Conservation (phyloP, 2,113 vertebrate genomes). For the Ptyas mucosa region DNA sequence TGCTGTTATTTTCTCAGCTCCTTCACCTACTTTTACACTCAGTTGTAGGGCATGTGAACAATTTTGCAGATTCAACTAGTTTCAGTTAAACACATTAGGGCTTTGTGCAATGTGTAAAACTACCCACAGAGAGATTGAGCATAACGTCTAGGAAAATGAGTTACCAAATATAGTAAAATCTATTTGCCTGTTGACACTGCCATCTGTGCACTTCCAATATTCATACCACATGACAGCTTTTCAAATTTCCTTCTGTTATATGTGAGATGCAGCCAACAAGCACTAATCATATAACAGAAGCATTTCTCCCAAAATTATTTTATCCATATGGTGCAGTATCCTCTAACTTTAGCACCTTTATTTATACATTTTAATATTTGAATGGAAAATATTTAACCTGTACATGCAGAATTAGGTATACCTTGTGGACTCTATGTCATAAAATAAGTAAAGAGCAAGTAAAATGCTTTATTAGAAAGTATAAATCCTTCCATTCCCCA, state of each 20-base stretch:
- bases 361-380: neutral
- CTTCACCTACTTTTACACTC: neutral
- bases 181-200: conserved; percentile 1
- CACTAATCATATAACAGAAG: conserved; percentile 1
- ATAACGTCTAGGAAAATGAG: neutral
- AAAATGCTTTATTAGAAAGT: conserved; percentile 10
- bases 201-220: neutral
- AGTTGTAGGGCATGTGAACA: neutral
- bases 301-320: conserved; percentile 28
- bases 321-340: neutral
- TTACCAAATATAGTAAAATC: neutral
- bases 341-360: conserved; percentile 3
- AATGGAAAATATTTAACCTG: conserved; percentile 12
- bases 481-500: too few species aligned
- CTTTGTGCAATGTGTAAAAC: neutral
- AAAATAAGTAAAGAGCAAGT: conserved; percentile 19
- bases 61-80: neutral
- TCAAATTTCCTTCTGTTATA: conserved; percentile 17
- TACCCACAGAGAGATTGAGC: neutral
- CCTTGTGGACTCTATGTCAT: conserved; percentile 2
- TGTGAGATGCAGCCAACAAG: conserved; percentile 3
- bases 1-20: neutral
- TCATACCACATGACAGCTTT: conserved; percentile 15
- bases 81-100: neutral
- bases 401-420: conserved; percentile 23